Base-by-base conservation (phyloP, 2,888 invertebrate species). In the Aporophyla nigra region DNA sequence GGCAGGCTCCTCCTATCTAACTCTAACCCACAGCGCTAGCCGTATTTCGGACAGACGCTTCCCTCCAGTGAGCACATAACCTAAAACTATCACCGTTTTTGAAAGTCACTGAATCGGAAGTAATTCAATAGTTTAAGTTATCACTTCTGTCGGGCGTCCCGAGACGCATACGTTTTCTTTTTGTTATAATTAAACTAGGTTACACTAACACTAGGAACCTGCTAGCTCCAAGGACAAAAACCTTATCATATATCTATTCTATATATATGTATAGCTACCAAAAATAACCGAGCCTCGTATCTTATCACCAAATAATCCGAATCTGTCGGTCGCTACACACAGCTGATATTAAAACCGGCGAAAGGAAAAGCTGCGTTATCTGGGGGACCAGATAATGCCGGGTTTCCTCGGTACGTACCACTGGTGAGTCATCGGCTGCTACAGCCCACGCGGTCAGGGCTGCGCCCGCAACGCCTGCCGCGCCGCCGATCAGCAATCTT, bases 391-490 rank as follows among this genome's bases (percentile, higher is more conserved):
- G 71, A 82, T 76, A 84, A 80, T 76, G 46, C 6, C 65, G 75
- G 80, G 77, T 77, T 82, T 81, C 83, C 73, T 82, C 74, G 73
- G 40, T 89, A 94, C 95, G 85, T 89, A 96, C 96, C 62, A 85
- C 93, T 7, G 93, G 93, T 84, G 96, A 95, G 83, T 97, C 97
- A 90, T 97, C 97, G 5, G 97, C 97, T 53, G 97, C 93, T 61
- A 98, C 92, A 66, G 97, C 96, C 96, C 98, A 97, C 21, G 97
- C 96, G 0, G 97, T 97, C 24, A 97, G 86, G 58, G 97, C 97
- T 65, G 97, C 97, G 80, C 97, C 97, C 21, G 97, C 97, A 65
- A 97, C 97, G 24, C 97, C 97, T 2, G 97, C 97, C 81, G 97
- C 95, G 70, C 97, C 97, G 59, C 97, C 97, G 40, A 97, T 95